Evolutionary conservation across 2,113 vertebrate genomes (phyloP).

Genomic region (Myrmophylax atrothorax): DNA sequence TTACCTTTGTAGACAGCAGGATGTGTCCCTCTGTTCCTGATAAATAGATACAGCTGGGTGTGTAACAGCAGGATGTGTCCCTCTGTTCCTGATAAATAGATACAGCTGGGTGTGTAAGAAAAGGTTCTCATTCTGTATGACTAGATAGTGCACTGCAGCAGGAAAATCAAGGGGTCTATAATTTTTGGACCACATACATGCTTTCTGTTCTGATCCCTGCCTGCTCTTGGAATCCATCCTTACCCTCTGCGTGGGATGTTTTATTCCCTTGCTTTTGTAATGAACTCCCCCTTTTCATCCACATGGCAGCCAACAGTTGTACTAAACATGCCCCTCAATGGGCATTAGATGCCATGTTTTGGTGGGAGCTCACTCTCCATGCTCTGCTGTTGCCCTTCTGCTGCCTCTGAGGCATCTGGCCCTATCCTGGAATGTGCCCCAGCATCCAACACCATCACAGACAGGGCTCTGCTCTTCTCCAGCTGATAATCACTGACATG

Average conservation of each 20-base stretch:
- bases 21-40: not conserved
- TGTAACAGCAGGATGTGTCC: not conserved
- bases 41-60: not conserved
- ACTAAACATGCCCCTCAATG: not conserved
- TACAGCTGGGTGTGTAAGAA: not conserved
- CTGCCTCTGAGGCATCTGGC: not conserved
- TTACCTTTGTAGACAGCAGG: not conserved
- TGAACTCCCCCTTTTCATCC: not conserved
- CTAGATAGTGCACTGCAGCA: not conserved
- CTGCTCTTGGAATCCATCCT: not conserved
- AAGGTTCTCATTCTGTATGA: not conserved
- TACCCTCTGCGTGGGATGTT: not conserved
- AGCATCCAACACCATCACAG: not conserved
- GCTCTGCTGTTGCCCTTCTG: not conserved
- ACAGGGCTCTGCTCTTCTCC: not conserved
- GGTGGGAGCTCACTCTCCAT: rapidly evolving
- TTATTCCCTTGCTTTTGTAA: not conserved
- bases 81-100: not conserved
- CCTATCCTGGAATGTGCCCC: rapidly evolving
- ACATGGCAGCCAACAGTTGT: not conserved
- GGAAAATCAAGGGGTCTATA: rapidly evolving
- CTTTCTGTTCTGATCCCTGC: not conserved
- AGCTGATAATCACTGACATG: not conserved
- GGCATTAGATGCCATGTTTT: not conserved
- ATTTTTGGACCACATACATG: too few species aligned